Conservation (phyloP, 2,888 invertebrate species). For the Dastarcus helophoroides region DNA sequence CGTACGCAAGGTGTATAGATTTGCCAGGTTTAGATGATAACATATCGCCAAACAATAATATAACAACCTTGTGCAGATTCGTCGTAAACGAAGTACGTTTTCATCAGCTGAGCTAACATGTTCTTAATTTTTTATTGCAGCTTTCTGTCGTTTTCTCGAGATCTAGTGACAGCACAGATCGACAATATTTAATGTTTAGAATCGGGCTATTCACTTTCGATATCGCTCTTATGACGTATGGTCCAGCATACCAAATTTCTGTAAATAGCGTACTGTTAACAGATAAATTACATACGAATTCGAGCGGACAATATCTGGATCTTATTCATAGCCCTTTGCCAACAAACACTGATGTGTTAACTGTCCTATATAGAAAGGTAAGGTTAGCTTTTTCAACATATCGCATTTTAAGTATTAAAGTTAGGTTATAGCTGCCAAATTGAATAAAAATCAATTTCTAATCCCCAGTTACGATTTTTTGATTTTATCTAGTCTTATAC, state of each 20-base stretch:
- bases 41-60: slow-evolving; percentile 65
- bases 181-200: slow-evolving; percentile 63
- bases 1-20: slow-evolving; percentile 64
- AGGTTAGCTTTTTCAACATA: too few relatives aligned
- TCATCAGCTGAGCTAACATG: neutral
- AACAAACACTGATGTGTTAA: slow-evolving; percentile 50
- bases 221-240: slow-evolving; percentile 65
- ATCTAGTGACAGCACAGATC: slow-evolving; percentile 52
- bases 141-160: slow-evolving; percentile 55
- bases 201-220: slow-evolving; percentile 59
- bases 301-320: slow-evolving; percentile 66
- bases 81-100: slow-evolving; percentile 53
- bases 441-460: too few relatives aligned
- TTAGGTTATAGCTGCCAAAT: too few relatives aligned
- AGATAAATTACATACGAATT: slow-evolving; percentile 64
- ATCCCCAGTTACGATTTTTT: too few relatives aligned
- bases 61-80: slow-evolving; percentile 57
- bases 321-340: slow-evolving; percentile 52
- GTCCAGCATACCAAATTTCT: slow-evolving; percentile 64
- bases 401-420: too few relatives aligned
- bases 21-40: slow-evolving; percentile 75
- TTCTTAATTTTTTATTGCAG: slow-evolving; percentile 30
- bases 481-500: too few relatives aligned
- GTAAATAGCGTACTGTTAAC: slow-evolving; percentile 53
- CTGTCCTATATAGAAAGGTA: slow-evolving; percentile 67